Evolutionary conservation across 2,113 vertebrate genomes (phyloP), one percentile per base, ranked within the genome.

Genomic region (Microtus pennsylvanicus): DNA sequence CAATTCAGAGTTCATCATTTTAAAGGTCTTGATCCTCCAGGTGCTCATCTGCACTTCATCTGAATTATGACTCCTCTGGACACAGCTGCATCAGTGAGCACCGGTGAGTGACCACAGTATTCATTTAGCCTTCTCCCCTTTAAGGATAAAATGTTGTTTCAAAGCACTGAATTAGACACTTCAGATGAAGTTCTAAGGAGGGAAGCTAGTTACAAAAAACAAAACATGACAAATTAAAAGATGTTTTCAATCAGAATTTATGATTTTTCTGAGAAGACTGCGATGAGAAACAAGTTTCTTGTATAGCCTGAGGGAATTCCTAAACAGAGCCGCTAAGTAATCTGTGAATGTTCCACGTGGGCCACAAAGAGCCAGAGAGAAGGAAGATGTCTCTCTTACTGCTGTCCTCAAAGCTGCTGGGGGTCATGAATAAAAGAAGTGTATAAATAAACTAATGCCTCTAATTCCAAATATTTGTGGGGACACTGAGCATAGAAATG

Each of bases 1-100:
- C 69, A 89, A 67, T 65, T 95, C 75, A 69, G 21, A 87, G 47
- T 74, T 96, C 77, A 70, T 87, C 12, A 58, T 80, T 93, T 83
- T 52, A 42, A 83, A 76, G 76, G 24, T 65, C 61, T 55, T 90
- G 7, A 7, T 1, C 30, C 7, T 19, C 21, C 5, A 74, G 35
- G 26, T 24, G 7, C 3, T 4, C 42, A 21, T 70, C 33, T 65
- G n/a, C 47, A 91, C 24, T 21, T 81, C 86, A 89, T 72, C 61
- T 61, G 45, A 78, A 77, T 28, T 13, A 63, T 22, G 55, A 35
- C 30, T 77, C 58, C 81, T 67, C n/a, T 69, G 80, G 74, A 89
- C 33, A 63, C 24, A 86, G n/a, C 33, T 45, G 75, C 7, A 65
- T 11, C 42, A 38, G 24, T 0, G 33, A 95, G 75, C 14, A 65